Conservation (phyloP, 1,140 invertebrate genomes). For the Drosophila pruinosa region DNA sequence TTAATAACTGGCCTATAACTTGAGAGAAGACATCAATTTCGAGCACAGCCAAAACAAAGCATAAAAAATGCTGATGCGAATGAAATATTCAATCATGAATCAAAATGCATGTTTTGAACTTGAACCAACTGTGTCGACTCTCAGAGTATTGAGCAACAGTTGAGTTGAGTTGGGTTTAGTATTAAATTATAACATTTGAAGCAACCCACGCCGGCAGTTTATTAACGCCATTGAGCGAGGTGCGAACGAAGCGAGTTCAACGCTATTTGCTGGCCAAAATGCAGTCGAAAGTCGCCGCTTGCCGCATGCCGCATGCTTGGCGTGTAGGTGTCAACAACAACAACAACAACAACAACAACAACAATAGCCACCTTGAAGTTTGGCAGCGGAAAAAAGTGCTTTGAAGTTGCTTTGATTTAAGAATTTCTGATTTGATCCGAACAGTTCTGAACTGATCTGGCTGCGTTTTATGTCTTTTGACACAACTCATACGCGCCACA, state of each 20-base stretch:
- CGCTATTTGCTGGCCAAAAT: slow-evolving; percentile 49
- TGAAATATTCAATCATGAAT: slow-evolving; percentile 2
- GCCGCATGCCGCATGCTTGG: slow-evolving; percentile 11
- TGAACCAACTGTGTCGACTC: not conserved
- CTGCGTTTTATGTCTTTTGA: slow-evolving; percentile 34
- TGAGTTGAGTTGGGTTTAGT: not conserved
- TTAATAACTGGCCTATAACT: not conserved
- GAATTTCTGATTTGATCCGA: slow-evolving; percentile 45
- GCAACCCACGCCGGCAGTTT: slow-evolving; percentile 60
- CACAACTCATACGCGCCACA: slow-evolving; percentile 15
- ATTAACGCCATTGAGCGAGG: slow-evolving; percentile 64
- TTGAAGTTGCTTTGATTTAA: slow-evolving; percentile 64
- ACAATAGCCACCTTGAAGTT: slow-evolving; percentile 33
- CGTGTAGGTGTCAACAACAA: slow-evolving; percentile 75
- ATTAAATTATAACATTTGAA: slow-evolving; percentile 41
- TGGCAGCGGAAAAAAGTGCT: slow-evolving; percentile 57
- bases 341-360: slow-evolving; percentile 15
- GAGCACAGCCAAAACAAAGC: not conserved
- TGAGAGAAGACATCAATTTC: not conserved
- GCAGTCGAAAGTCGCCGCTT: slow-evolving; percentile 25
- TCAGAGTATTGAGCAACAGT: slow-evolving; percentile 14
- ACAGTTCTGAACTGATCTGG: slow-evolving; percentile 30
- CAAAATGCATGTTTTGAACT: slow-evolving; percentile 27
- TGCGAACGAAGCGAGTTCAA: slow-evolving; percentile 63
- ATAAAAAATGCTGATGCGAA: slow-evolving; percentile 1